Conservation (phyloP, 2,113 vertebrate genomes). For the Silurus glanis region DNA sequence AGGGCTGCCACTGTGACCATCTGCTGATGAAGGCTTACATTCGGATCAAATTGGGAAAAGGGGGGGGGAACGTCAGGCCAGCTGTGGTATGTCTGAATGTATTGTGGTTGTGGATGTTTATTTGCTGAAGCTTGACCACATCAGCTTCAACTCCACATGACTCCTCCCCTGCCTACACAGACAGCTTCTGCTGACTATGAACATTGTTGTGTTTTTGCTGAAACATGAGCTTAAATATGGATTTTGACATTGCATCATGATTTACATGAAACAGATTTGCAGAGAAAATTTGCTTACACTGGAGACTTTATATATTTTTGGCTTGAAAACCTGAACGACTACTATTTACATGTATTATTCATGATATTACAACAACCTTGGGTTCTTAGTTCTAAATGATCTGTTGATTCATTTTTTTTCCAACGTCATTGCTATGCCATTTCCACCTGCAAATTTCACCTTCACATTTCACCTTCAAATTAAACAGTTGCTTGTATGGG, state of each 20-base stretch:
- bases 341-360: background rate
- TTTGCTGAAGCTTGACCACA: slow-evolving; percentile 44
- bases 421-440: background rate
- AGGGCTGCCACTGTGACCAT: slow-evolving; percentile 53
- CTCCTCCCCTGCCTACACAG: background rate
- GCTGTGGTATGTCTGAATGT: slow-evolving; percentile 58
- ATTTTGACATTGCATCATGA: background rate
- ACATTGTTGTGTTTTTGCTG: background rate
- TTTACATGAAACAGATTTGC: background rate
- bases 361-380: background rate
- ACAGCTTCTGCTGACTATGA: background rate
- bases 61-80: slow-evolving; percentile 46
- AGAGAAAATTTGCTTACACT: background rate
- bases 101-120: slow-evolving; percentile 48
- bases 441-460: background rate
- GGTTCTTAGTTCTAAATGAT: background rate
- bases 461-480: background rate
- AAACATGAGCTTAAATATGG: background rate
- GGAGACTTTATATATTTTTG: background rate
- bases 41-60: slow-evolving; percentile 36
- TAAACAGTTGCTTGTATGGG: background rate
- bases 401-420: background rate
- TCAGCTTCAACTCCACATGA: slow-evolving; percentile 40
- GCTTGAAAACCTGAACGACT: background rate
- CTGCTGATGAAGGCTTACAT: slow-evolving; percentile 50